Conservation (phyloP, 92 coral and sea anemone genomes). For the Phenganax subtilis region DNA sequence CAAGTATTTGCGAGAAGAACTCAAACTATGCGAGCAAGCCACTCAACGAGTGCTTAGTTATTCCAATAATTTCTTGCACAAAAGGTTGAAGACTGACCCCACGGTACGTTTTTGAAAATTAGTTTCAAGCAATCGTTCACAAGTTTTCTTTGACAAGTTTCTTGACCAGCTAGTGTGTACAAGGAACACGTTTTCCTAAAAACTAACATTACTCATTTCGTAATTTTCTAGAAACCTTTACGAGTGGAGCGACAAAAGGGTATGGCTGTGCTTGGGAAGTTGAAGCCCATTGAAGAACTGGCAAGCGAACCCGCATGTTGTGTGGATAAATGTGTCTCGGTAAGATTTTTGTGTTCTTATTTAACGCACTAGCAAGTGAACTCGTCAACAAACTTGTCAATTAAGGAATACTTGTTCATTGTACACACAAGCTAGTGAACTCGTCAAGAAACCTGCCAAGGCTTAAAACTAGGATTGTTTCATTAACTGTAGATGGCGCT, state of each 20-base stretch:
- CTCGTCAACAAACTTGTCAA: too few relatives aligned
- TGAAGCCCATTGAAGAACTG: constrained; percentile 68
- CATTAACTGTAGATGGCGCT: constrained; percentile 62
- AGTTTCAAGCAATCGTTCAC: not conserved
- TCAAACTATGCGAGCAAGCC: constrained; percentile 84
- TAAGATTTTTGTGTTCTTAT: constrained; percentile 32
- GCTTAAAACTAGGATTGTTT: not conserved
- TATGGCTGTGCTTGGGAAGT: constrained; percentile 94
- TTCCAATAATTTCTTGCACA: constrained; percentile 94
- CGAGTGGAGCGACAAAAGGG: constrained; percentile 91
- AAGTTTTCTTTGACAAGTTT: not conserved
- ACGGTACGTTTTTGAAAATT: constrained; percentile 46
- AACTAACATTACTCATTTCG: not conserved
- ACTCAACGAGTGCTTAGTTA: constrained; percentile 81
- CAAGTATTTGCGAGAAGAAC: constrained; percentile 60
- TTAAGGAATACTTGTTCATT: too few relatives aligned
- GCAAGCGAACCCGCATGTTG: constrained; percentile 68
- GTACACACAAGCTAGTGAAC: too few relatives aligned
- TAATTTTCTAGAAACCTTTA: constrained; percentile 66
- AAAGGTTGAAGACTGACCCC: constrained; percentile 94
- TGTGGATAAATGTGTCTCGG: constrained; percentile 96
- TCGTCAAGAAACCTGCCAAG: not conserved
- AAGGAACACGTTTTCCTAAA: not conserved
- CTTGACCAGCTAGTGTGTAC: too few relatives aligned
- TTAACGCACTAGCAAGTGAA: too few relatives aligned